Base-by-base conservation (phyloP, 1,140 invertebrate species). In the Drosophila kikkawai region DNA sequence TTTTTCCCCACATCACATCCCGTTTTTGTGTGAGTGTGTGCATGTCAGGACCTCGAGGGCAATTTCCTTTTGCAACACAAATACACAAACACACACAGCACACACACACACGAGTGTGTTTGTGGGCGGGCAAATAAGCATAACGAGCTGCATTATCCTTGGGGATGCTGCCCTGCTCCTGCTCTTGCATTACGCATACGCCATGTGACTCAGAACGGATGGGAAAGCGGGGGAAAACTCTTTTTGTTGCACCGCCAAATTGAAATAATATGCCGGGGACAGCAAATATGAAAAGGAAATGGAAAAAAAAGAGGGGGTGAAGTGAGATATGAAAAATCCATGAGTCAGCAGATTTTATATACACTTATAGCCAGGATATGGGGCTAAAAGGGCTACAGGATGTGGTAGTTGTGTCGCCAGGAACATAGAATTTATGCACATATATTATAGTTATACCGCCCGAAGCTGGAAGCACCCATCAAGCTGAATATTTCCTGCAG, bases 231-330 rank as follows among this genome's bases (percentile, higher is more conserved):
- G 55, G 39, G 84, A 83, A 69, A 88, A 70, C 74, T 80, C 85
- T 90, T 73, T 73, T 90, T 77, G 82, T 90, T 85, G 83, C 80
- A 83, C 79, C 81, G 82, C 85, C 86, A 85, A 90, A 90, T 90
- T 90, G 86, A 90, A 90, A 90, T 90, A 90, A 85, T 90, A 90
- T 90, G 85, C 86, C 85, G 63, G 84, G 75, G 74, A 60, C 74
- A 78, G 75, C 55, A 86, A 79, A 86, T 78, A 86, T 76, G 75
- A 65, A 67, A 63, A 60, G 66, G 53, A 41, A 80, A 64, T 47
- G 65, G 51, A 48, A 55, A 68, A 36, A 26, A 26, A 29, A 29
- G 26, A 29, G 26, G 68, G 45, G 45, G 44, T 36, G 37, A 22
- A 59, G 17, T 37, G 32, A 17, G 41, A 77, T 51, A 68, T 59